A percentile compares a stretch with the other conserved stretches of the same genome.
These are phyloP conservation scores for Batillaria attramentaria DNA, from an alignment of 1,140 invertebrate species.

Conservation along the genomic window DNA sequence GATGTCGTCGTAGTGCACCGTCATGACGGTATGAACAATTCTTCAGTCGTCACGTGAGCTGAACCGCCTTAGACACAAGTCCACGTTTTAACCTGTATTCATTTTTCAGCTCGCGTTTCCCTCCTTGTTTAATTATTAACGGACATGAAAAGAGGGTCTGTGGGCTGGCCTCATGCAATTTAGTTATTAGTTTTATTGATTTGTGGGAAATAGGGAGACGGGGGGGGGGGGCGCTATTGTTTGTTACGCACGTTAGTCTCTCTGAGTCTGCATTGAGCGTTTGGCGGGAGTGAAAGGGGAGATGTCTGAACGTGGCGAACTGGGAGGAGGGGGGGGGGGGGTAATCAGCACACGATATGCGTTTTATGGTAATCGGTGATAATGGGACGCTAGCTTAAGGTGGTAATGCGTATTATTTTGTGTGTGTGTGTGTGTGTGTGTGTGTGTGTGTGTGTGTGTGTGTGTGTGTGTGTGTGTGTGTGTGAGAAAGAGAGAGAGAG, in stretches of 20 bases:
- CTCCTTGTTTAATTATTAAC: slow-evolving; percentile 14
- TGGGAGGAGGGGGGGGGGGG: not conserved
- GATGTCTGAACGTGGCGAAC: not conserved
- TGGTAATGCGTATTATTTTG: not conserved
- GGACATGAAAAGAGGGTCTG: not conserved
- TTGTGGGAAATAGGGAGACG: not conserved
- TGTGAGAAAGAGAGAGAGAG: not conserved
- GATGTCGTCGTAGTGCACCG: too few relatives aligned
- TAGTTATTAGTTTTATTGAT: slow-evolving; percentile 17
- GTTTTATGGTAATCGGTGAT: not conserved
- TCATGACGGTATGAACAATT: too few relatives aligned
- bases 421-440: not conserved
- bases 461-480: not conserved
- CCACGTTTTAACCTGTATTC: too few relatives aligned
- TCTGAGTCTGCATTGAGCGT: not conserved
- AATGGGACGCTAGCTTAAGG: not conserved
- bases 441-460: not conserved
- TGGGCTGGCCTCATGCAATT: not conserved
- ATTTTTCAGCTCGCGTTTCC: too few relatives aligned
- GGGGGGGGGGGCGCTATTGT: not conserved
- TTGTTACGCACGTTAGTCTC: not conserved
- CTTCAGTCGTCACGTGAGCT: too few relatives aligned
- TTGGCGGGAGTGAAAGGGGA: not conserved
- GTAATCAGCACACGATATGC: not conserved
- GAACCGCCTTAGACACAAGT: too few relatives aligned